Base-by-base conservation (phyloP, 2,797 vertebrate genomes). In the Platalea minor region DNA sequence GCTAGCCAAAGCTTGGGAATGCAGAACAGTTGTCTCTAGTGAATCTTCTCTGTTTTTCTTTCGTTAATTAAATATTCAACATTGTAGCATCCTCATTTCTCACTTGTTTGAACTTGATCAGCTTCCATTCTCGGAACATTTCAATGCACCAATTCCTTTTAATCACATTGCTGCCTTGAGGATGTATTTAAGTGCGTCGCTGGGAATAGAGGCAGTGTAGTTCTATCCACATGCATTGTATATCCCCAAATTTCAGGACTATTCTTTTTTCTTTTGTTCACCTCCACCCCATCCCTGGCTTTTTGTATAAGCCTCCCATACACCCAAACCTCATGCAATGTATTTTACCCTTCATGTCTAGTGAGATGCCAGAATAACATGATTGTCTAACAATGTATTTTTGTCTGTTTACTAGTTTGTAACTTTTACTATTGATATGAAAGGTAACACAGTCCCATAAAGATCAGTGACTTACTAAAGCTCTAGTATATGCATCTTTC, bases 91-190 rank as follows among this genome's bases (percentile, higher is more conserved):
- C 51, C 86, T 95, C 60, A 92, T 96, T 97, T 96, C 90, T 96
- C 92, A 51, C 79, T 95, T 97, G 95, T 97, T 97, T 97, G 91
- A 96, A 95, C 88, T 87, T 89, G 84, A 97, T 97, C 91, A 92
- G 61, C 79, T 93, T 96, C 88, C 82, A 59, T 93, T 96, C 85
- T 96, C 89, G 95, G 64, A 95, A 76, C 43, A n/a, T 74, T 95
- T 83, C 54, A 28, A 87, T 91, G 89, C 74, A 92, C 88, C 82
- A 56, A 61, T 85, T 96, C 83, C 70, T 80, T 81, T 77, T 95
- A 97, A 97, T 95, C 88, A 81, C 51, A 25, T 83, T 94, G 73
- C 63, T 94, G 83, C 81, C 78, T 95, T 88, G 79, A 96, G 88
- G 60, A 70, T 70, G 60, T 89, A 54, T 91, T 93, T 96, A 93